Evolutionary conservation across 1,140 invertebrate genomes (phyloP), one percentile per base, ranked within the genome.

Genomic region (Drosophila ogumai): DNA sequence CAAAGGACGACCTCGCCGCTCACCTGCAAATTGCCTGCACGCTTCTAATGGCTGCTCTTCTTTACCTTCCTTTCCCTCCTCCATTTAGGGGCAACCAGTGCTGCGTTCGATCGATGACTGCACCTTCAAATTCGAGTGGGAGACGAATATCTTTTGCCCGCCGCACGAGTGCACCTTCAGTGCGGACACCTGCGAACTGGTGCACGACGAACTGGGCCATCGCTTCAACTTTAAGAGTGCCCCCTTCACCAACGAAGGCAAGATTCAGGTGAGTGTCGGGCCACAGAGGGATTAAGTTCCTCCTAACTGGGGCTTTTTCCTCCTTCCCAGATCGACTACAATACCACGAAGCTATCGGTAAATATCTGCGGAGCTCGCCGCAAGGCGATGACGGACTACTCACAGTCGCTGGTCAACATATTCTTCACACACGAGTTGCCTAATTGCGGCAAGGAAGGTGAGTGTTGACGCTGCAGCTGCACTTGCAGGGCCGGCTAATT

Each of bases 51-150:
- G 47, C n/a, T 34, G 28, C 31, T 28, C 38, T 36, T 36, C 19
- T 25, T 13, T 41, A 6, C 59, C 41, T 25, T 76, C 10, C 32
- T n/a, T 15, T 31, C 7, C 17, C 34, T 69, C 60, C 32, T 36
- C 36, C 13, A 68, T 90, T 41, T 49, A 94, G 94, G 92, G 93
- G 36, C 69, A 76, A 46, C 94, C 94, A 17, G 67, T 86, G 69
- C 91, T 93, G 60, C 91, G 91, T 68, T 71, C 66, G 32, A 86
- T 82, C 91, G 93, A 75, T 10, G 71, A 82, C 57, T 94, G 94
- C 79, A 85, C 88, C 46, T 94, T 94, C 67, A 43, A 67, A 25
- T 94, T 94, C 71, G 88, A 93, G 34, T 94, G 94, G 93, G 90
- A 91, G 59, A 94, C 94, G 17, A 94, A 91, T 66, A 79, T 93